Conservation (phyloP, 1,140 invertebrate species). For the Gryon sp. region DNA sequence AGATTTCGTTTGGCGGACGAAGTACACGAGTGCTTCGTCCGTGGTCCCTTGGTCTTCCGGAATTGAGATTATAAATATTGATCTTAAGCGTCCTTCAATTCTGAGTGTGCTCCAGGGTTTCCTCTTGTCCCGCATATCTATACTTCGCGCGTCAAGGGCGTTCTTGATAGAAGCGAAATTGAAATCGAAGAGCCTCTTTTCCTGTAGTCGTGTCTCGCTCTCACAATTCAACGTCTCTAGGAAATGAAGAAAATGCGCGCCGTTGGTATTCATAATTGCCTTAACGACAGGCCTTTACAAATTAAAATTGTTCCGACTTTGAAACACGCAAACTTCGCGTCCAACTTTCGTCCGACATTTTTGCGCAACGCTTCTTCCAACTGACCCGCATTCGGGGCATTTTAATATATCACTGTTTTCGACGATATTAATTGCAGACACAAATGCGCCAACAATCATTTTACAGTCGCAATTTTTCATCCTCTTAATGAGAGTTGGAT, state of each 20-base stretch:
- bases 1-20: conserved; percentile 65
- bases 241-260: conserved; percentile 69
- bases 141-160: conserved; percentile 72
- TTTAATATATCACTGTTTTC: too few relatives aligned
- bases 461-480: too few relatives aligned
- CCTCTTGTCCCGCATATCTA: conserved; percentile 75
- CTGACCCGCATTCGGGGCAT: not conserved
- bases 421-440: too few relatives aligned
- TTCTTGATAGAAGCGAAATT: conserved; percentile 75
- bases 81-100: conserved; percentile 75
- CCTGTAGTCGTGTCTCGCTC: conserved; percentile 47
- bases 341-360: conserved; percentile 3
- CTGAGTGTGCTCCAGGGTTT: conserved; percentile 72
- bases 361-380: not conserved
- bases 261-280: conserved; percentile 49
- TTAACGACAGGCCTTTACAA: conserved; percentile 41
- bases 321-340: not conserved
- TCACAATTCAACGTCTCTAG: conserved; percentile 61
- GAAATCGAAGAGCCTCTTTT: conserved; percentile 72
- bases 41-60: conserved; percentile 70
- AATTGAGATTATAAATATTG: conserved; percentile 79
- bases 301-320: conserved; percentile 36
- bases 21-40: conserved; percentile 62
- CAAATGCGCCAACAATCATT: too few relatives aligned
- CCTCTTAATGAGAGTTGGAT: not conserved